Evolutionary conservation across 2,797 vertebrate species (phyloP).

Genomic region (Kryptopterus vitreolus): DNA sequence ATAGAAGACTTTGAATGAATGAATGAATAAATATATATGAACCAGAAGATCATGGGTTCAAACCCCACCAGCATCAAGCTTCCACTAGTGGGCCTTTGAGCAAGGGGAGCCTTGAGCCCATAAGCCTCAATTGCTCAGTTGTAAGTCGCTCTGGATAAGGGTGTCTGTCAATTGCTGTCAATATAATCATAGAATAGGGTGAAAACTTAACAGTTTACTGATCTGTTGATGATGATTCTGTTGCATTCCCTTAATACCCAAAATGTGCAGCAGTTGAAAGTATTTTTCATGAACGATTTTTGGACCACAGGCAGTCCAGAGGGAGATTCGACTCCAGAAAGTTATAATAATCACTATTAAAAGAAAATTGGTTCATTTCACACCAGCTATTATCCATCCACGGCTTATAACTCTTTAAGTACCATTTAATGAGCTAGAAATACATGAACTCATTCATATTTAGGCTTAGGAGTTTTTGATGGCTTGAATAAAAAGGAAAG

Average conservation of each 20-base stretch:
- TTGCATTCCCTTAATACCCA: background rate
- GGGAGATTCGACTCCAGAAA: background rate
- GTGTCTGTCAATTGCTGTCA: no score
- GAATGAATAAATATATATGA: no score
- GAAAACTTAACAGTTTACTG: no score
- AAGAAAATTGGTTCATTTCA: slow-evolving; percentile 4
- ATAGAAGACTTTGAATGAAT: no score
- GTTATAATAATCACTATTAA: background rate
- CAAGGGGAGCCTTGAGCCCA: no score
- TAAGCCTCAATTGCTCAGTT: no score
- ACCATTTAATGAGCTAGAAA: background rate
- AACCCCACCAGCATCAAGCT: no score
- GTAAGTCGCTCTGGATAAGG: no score
- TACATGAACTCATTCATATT: background rate
- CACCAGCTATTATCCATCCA: background rate
- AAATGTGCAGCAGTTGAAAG: background rate
- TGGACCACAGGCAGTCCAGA: slow-evolving; percentile 10
- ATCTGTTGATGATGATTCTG: no score
- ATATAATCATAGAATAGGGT: no score
- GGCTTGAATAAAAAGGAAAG: background rate
- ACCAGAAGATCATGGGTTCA: no score
- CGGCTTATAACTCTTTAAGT: background rate
- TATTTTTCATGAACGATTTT: background rate
- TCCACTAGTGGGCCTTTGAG: no score
- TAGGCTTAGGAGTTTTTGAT: background rate